Percentiles rank a stretch among this genome's conserved stretches.
Conservation (phyloP, 1,140 invertebrate species). For the Episyrphus balteatus region DNA sequence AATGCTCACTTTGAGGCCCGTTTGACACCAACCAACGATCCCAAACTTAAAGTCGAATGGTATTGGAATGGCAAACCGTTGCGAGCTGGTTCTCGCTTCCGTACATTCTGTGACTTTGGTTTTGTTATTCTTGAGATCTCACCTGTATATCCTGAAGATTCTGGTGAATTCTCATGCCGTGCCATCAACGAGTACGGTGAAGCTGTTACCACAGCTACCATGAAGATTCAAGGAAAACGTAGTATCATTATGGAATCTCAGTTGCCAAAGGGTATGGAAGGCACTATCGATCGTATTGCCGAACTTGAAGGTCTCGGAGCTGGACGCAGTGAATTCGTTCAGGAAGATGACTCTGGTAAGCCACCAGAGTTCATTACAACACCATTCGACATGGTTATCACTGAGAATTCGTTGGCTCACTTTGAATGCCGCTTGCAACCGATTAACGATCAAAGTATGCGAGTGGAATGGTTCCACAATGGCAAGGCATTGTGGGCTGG, state of each 20-base stretch:
- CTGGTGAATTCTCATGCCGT: conserved; percentile 85
- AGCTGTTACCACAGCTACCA: conserved; percentile 81
- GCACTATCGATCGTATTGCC: conserved; percentile 86
- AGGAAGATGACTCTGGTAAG: conserved; percentile 71
- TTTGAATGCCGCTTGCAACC: conserved; percentile 84
- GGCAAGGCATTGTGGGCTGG: conserved; percentile 79
- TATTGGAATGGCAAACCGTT: conserved; percentile 88
- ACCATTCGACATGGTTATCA: conserved; percentile 69
- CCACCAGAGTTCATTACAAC: conserved; percentile 88
- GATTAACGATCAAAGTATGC: conserved; percentile 84
- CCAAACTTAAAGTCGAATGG: conserved; percentile 91
- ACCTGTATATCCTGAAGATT: conserved; percentile 89
- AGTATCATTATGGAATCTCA: conserved; percentile 88
- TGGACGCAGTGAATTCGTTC: conserved; percentile 40
- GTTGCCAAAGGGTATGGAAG: conserved; percentile 83
- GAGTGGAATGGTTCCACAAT: conserved; percentile 95
- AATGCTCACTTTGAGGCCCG: conserved; percentile 91
- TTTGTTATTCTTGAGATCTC: conserved; percentile 91
- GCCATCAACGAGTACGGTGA: conserved; percentile 85
- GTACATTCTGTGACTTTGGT: conserved; percentile 91
- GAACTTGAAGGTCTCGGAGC: conserved; percentile 78
- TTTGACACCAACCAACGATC: conserved; percentile 85
- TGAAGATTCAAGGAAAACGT: conserved; percentile 83
- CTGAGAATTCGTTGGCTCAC: conserved; percentile 82
- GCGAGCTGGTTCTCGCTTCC: conserved; percentile 78